Conservation (phyloP, 2,797 vertebrate genomes). For the Mustela erminea region DNA sequence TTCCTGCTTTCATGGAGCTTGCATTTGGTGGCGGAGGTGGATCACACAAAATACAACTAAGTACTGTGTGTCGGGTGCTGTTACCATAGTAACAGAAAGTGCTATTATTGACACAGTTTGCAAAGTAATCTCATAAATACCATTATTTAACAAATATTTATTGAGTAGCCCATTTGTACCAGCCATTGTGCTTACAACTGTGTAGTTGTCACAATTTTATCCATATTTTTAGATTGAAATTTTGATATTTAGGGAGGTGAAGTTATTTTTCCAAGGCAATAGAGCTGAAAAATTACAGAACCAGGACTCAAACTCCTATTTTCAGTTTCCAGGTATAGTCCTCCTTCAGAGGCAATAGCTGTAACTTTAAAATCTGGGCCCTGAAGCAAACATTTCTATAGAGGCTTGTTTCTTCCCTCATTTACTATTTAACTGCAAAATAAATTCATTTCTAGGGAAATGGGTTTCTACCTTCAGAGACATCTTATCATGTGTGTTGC, state of each 20-base stretch:
- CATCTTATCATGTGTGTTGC: not conserved
- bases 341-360: conserved; percentile 26
- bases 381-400: not conserved
- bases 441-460: conserved; percentile 30
- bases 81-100: not conserved
- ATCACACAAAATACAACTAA: not conserved
- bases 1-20: not conserved
- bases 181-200: not conserved
- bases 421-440: conserved; percentile 3
- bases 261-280: not conserved
- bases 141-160: not conserved
- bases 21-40: not conserved
- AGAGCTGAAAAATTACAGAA: not conserved
- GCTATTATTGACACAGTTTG: not conserved
- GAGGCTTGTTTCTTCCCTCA: not conserved
- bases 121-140: conserved; percentile 3
- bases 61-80: not conserved
- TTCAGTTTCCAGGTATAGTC: not conserved
- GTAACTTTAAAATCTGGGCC: not conserved
- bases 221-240: not conserved
- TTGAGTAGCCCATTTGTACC: not conserved
- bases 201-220: not conserved
- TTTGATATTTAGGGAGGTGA: not conserved
- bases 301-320: not conserved
- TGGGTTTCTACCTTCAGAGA: not conserved